Evolutionary conservation across 2,797 vertebrate species (phyloP).

Genomic region (Alfaro cultratus): DNA sequence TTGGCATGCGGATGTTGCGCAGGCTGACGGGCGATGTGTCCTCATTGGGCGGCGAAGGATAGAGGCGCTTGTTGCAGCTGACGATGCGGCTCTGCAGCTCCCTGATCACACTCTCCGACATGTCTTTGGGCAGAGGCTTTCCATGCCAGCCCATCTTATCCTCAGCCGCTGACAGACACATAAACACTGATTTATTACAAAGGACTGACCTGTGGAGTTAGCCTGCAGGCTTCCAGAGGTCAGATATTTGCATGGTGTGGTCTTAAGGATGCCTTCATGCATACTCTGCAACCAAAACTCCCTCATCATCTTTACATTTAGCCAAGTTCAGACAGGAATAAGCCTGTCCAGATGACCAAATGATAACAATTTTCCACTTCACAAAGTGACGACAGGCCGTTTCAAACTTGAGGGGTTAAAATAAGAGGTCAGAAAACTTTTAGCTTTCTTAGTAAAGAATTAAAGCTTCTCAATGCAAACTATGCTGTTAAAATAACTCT

Average conservation of each 20-base stretch:
- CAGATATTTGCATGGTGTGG: background rate
- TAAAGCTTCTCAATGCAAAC: slow-evolving; percentile 13
- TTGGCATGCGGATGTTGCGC: slow-evolving; percentile 89
- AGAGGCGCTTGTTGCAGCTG: slow-evolving; percentile 91
- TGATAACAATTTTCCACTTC: slow-evolving; percentile 42
- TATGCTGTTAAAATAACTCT: slow-evolving; percentile 20
- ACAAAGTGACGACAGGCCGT: slow-evolving; percentile 32
- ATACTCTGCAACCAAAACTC: background rate
- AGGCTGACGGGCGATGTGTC: slow-evolving; percentile 86
- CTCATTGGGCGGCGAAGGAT: slow-evolving; percentile 85
- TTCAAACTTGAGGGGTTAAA: slow-evolving; percentile 41
- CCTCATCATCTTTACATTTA: background rate
- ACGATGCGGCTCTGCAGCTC: slow-evolving; percentile 88
- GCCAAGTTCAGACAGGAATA: slow-evolving; percentile 3
- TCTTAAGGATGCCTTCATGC: background rate
- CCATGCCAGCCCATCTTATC: slow-evolving; percentile 97
- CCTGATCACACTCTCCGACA: slow-evolving; percentile 88
- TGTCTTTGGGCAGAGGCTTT: slow-evolving; percentile 91
- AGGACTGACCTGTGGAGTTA: background rate
- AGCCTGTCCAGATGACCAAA: slow-evolving; percentile 11
- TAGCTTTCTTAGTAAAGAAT: slow-evolving; percentile 27
- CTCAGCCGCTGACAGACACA: slow-evolving; percentile 82
- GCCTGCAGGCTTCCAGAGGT: background rate
- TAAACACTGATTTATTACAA: background rate
- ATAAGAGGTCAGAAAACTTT: slow-evolving; percentile 30